Percentiles rank a stretch among this genome's conserved stretches.
Evolutionary conservation across 2,797 vertebrate species (phyloP).

Genomic region (Phrynocephalus forsythii): DNA sequence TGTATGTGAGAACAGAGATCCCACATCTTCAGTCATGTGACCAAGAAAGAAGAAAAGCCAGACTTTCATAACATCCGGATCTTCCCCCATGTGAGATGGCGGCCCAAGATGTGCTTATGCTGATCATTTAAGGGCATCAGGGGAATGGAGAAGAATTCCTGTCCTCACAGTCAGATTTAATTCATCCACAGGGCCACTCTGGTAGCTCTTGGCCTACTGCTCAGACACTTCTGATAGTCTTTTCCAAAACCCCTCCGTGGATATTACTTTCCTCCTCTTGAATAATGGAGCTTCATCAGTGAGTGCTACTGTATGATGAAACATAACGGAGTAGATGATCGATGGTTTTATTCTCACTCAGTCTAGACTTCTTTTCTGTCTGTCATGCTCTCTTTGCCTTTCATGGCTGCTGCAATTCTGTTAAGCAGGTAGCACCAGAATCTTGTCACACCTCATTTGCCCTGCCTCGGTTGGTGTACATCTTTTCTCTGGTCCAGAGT

Average conservation of each 20-base stretch:
- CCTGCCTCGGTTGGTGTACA: not conserved
- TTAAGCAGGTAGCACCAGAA: constrained; percentile 31
- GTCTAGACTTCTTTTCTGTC: constrained; percentile 2
- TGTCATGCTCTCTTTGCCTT: constrained; percentile 35
- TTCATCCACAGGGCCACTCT: not conserved
- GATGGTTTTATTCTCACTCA: constrained; percentile 30
- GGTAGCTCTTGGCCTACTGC: constrained; percentile 5
- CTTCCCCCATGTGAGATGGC: too few species aligned
- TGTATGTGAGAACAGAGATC: too few species aligned
- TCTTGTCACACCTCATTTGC: constrained; percentile 31
- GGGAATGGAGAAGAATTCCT: not conserved
- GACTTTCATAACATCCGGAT: too few species aligned
- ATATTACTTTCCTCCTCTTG: constrained; percentile 5
- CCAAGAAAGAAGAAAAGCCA: too few species aligned
- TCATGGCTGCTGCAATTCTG: constrained; percentile 13
- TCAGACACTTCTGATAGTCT: constrained; percentile 5
- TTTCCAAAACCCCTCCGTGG: not conserved
- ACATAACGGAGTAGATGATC: constrained; percentile 29
- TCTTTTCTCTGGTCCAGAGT: not conserved
- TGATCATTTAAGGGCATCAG: too few species aligned
- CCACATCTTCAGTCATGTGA: too few species aligned
- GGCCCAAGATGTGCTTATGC: too few species aligned
- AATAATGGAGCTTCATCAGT: constrained; percentile 18
- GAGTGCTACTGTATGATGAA: constrained; percentile 13
- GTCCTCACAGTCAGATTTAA: not conserved